Evolutionary conservation across 1,140 invertebrate genomes (phyloP).

Genomic region (Drosophila albomicans): DNA sequence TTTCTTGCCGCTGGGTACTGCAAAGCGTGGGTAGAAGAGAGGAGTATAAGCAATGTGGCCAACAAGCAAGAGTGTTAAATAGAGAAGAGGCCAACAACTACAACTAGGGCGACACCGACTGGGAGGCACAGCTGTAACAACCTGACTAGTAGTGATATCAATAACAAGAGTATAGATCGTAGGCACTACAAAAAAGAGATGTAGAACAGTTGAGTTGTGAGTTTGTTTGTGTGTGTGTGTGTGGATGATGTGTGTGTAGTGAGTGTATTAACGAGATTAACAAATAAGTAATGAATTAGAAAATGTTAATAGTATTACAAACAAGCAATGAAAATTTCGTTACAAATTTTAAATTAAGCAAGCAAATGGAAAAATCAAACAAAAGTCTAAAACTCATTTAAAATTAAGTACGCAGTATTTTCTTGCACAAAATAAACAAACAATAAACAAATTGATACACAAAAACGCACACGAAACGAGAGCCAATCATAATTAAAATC

Average conservation of each 20-base stretch:
- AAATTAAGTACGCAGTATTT: conserved; percentile 63
- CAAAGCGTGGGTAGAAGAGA: conserved; percentile 31
- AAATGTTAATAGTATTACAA: conserved; percentile 1
- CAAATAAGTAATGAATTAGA: background rate
- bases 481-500: conserved; percentile 52
- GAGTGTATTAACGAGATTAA: background rate
- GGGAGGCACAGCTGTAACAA: conserved; percentile 12
- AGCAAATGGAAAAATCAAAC: conserved; percentile 7
- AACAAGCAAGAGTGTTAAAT: background rate
- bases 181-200: conserved; percentile 9
- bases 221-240: too few species aligned
- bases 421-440: conserved; percentile 56
- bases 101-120: conserved; percentile 20
- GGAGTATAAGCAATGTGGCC: conserved; percentile 30
- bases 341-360: background rate
- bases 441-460: conserved; percentile 42
- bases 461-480: conserved; percentile 53
- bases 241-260: conserved; percentile 11
- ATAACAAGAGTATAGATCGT: conserved; percentile 12
- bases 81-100: conserved; percentile 11
- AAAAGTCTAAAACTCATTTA: conserved; percentile 28
- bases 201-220: conserved; percentile 1
- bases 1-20: conserved; percentile 75
- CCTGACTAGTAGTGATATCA: conserved; percentile 28
- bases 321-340: conserved; percentile 1